Base-by-base conservation (phyloP, 2,888 invertebrate species). In the Eremobia ochroleuca region DNA sequence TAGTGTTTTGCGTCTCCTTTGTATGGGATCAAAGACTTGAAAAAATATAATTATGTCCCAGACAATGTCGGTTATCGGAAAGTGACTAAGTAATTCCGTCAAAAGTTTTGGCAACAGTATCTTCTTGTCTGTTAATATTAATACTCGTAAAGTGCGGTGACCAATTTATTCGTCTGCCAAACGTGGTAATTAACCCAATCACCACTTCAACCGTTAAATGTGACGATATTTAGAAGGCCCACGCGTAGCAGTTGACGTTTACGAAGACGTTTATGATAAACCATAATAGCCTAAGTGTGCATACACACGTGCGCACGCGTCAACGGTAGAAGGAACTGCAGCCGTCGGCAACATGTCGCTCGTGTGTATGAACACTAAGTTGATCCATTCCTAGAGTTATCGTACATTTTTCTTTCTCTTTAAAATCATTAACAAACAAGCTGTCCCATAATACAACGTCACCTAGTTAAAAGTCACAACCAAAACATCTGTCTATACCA, bases 101-200 rank as follows among this genome's bases (percentile, higher is more conserved):
- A 52, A 62, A 34, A 52, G 9, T 21, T 78, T 55, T 62, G 43
- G 68, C 49, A 77, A 15, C 40, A 18, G 15, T 67, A 9, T 13
- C 25, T 77, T 55, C 3, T 31, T 49, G 46, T 61, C 25, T 34
- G 49, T 18, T 34, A 31, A 31, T 61, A 79, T n/a, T n/a, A 46
- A 58, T 55, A n/a, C n/a, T n/a, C n/a, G n/a, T n/a, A 49, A 55
- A 71, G 8, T 46, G 34, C 15, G n/a, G 2, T 64, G 11, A 62
- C 31, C 9, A 40, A 55, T 55, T n/a, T n/a, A n/a, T n/a, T 31
- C 15, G 15, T 62, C 4, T 37, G 25, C 40, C 21, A 28, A 62
- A 25, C 25, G 5, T 77, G 11, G 9, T 2, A 18, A 55, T 25
- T 49, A 67, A 31, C 21, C 8, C 25, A 46, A 46, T 31, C 4